Percentiles rank a stretch among this genome's conserved stretches.
Evolutionary conservation across 2,113 vertebrate species (phyloP).

Genomic region (Proteles cristata): DNA sequence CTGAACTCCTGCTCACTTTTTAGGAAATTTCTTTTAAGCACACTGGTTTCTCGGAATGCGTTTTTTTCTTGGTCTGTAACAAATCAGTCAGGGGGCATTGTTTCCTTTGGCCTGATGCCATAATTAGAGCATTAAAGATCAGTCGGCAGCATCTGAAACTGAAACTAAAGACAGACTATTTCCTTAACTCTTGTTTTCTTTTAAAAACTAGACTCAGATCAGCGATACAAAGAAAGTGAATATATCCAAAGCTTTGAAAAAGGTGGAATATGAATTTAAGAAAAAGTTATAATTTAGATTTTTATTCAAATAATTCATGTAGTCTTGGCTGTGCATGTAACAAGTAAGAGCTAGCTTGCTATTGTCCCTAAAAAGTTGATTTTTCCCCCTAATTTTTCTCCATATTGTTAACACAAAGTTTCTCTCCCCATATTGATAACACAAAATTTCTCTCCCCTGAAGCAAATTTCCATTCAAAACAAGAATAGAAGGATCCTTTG

Average conservation of each 20-base stretch:
- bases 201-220: constrained; percentile 20
- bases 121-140: neutral
- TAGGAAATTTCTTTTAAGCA: constrained; percentile 69
- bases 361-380: neutral
- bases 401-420: neutral
- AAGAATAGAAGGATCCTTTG: neutral
- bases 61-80: neutral
- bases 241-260: neutral
- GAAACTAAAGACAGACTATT: constrained; percentile 60
- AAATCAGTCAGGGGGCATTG: neutral
- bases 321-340: neutral
- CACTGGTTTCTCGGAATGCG: constrained; percentile 65
- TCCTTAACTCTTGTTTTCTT: constrained; percentile 36
- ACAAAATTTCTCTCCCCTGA: neutral
- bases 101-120: constrained; percentile 8
- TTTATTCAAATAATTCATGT: neutral
- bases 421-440: neutral
- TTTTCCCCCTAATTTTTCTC: neutral
- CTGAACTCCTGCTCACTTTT: constrained; percentile 23
- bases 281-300: neutral
- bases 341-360: neutral
- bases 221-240: constrained; percentile 1
- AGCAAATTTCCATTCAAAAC: constrained; percentile 2
- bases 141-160: constrained; percentile 48
- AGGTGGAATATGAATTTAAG: neutral